A percentile compares a stretch with the other conserved stretches of the same genome.
Conservation (phyloP, 2,113 vertebrate genomes). For the Gymnobelideus leadbeateri region DNA sequence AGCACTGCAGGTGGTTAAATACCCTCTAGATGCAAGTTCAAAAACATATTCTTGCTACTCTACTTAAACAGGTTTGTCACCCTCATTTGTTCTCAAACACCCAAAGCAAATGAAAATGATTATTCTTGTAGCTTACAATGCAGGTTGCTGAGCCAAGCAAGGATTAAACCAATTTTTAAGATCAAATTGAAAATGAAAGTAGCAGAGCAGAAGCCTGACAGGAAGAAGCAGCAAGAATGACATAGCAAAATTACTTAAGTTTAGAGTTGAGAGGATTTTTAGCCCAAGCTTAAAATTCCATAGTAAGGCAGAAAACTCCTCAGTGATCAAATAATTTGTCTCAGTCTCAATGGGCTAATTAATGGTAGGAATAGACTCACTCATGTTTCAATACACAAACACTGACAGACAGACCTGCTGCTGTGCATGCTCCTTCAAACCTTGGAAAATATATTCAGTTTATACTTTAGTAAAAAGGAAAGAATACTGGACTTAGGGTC, state of each 20-base stretch:
- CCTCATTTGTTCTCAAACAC: neutral
- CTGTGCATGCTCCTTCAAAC: neutral
- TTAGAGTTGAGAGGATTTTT: neutral
- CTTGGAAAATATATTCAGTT: conserved; percentile 41
- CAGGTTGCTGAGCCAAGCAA: conserved; percentile 20
- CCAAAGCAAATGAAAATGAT: conserved; percentile 27
- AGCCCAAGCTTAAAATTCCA: neutral
- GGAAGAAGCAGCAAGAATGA: conserved; percentile 79
- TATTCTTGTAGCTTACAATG: neutral
- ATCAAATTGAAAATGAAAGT: conserved; percentile 79
- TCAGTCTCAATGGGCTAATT: neutral
- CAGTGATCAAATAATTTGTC: neutral
- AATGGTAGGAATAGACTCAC: neutral
- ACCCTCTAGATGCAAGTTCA: conserved; percentile 54
- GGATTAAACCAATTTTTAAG: conserved; percentile 63
- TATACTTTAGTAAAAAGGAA: too few relatives aligned
- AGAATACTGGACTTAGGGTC: too few relatives aligned
- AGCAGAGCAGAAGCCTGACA: conserved; percentile 8
- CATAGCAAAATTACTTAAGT: conserved; percentile 81
- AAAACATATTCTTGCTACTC: conserved; percentile 5
- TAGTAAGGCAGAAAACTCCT: neutral
- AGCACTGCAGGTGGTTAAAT: conserved; percentile 66
- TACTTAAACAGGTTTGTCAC: neutral
- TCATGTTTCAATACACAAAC: neutral
- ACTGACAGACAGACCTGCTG: neutral